Evolutionary conservation across 2,113 vertebrate genomes (phyloP), one percentile per base, ranked within the genome.

Genomic region (Chloropsis cyanopogon): DNA sequence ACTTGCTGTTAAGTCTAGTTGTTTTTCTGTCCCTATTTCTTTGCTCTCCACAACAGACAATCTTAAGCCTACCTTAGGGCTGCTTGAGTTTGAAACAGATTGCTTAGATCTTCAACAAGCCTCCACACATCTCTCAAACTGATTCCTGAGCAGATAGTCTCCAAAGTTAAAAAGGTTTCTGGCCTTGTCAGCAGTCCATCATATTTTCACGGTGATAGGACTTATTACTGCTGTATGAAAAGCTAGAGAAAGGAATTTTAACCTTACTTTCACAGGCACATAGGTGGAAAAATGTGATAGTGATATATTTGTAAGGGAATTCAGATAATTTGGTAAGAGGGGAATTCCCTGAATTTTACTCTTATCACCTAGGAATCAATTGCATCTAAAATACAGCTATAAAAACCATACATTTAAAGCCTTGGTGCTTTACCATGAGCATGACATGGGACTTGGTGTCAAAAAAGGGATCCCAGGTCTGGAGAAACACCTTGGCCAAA

Each of bases 361-460:
- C 18, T 72, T 63, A 42, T 47, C 26, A 59, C 15, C 21, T 15
- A 59, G 37, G 33, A 80, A 61, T 80, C 37, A 44, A 12, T 68
- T 1, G 2, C 6, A 4, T 39, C 56, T 53, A 50, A 61, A 76
- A 57, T 9, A 21, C 1, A 72, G 25, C 26, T 65, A 22, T 77
- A 53, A 11, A 61, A 35, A 41, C 8, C 4, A 26, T 11, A 21
- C 2, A 8, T 37, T n/a, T 37, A 28, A 6, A 17, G 9, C 80
- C 33, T 64, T 63, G 14, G 10, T 53, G 23, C 16, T 76, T 82
- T 72, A 46, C 8, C 0, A 0, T 49, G 31, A 66, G 22, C 9
- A 9, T 15, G 24, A 64, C 26, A 3, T 9, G 64, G 33, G 33
- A 5, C 14, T 79, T 1, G 1, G 1, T 50, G 35, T 63, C 31